Evolutionary conservation across 2,888 invertebrate genomes (phyloP).

Genomic region (Eupeodes luniger): DNA sequence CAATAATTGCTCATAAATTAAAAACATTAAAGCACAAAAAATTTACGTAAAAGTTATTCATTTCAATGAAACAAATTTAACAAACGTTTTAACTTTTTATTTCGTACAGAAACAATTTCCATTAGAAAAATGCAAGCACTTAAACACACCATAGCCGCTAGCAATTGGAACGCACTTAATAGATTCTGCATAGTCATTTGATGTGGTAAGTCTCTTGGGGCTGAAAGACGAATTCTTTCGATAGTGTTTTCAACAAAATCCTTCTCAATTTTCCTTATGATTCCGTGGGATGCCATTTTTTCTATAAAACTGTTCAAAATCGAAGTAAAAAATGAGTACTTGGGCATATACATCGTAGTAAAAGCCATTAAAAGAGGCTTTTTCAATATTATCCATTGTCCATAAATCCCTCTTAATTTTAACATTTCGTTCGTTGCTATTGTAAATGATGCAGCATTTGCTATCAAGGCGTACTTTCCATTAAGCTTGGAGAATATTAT

Average conservation of each 20-base stretch:
- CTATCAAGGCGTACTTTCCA: conserved; percentile 1
- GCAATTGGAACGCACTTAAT: neutral
- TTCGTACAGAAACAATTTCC: neutral
- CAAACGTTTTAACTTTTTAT: neutral
- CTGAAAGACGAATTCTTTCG: neutral
- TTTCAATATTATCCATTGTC: neutral
- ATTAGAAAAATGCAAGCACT: neutral
- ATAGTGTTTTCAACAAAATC: neutral
- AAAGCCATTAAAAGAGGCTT: neutral
- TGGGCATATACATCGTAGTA: neutral
- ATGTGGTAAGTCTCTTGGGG: neutral
- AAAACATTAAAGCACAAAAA: too few relatives aligned
- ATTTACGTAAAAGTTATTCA: too few relatives aligned
- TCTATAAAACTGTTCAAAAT: neutral
- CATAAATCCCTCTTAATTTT: neutral
- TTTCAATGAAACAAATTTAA: neutral
- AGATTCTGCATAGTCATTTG: neutral
- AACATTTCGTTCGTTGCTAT: neutral
- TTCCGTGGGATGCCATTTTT: neutral
- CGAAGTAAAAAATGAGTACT: neutral
- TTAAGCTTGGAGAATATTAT: neutral
- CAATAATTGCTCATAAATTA: too few relatives aligned
- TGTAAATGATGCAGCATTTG: neutral
- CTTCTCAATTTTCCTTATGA: neutral
- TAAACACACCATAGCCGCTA: neutral